These are phyloP conservation scores for Formica exsecta DNA, from an alignment of 1,140 invertebrate species.

Conservation along the genomic window DNA sequence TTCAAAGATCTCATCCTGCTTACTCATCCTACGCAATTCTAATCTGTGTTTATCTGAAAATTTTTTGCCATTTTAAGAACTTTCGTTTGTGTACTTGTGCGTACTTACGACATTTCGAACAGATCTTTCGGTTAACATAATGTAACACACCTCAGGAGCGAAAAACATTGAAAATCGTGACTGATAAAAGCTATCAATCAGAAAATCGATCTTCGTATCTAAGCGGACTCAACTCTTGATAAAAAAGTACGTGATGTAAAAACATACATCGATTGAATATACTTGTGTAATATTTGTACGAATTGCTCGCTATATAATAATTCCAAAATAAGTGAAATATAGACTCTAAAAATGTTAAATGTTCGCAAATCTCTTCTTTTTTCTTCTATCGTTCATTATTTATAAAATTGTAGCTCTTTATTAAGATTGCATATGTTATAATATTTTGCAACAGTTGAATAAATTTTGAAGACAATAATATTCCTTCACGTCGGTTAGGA, in stretches of 20 bases:
- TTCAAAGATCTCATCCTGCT: background rate
- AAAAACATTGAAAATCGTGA: conserved; percentile 1
- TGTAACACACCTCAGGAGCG: background rate
- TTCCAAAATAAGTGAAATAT: background rate
- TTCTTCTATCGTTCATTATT: background rate
- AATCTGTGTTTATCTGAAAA: background rate
- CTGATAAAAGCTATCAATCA: conserved; percentile 38
- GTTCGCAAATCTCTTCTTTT: background rate
- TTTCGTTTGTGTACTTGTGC: background rate
- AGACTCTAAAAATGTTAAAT: background rate
- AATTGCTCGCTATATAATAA: background rate
- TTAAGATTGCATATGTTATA: background rate
- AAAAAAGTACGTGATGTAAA: conserved; percentile 58
- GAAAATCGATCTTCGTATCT: conserved; percentile 13
- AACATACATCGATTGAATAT: background rate
- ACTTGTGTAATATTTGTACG: background rate
- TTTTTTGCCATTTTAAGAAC: background rate
- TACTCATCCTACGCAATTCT: background rate
- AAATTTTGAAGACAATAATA: conserved; percentile 32
- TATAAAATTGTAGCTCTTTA: background rate
- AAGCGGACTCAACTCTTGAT: conserved; percentile 33
- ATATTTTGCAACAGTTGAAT: background rate
- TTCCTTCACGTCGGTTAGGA: background rate
- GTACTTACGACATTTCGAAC: background rate
- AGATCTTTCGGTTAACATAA: background rate